Base-by-base conservation (phyloP, 92 coral and sea anemone species). In the Anthopleura xanthogrammica region DNA sequence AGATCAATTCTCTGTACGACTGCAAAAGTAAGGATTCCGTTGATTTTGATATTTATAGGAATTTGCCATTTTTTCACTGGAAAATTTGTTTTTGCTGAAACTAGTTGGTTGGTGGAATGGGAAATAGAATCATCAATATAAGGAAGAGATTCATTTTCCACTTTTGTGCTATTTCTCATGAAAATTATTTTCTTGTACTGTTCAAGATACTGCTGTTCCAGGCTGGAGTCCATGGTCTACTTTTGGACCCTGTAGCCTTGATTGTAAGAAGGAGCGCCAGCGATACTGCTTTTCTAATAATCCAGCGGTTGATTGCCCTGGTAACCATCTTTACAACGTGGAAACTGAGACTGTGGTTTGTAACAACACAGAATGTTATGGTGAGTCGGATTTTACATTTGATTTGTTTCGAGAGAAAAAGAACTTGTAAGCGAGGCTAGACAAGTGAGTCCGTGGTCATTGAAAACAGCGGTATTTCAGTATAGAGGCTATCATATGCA, bases 191-290 rank as follows among this genome's bases (percentile, higher is more conserved):
- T 75, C 36, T 14, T 19, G 74, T 22, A 41, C 76, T 40, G 81
- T 60, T 42, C 5, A 46, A 62, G 68, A 60, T 46, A 75, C 56
- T 14, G 58, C 17, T 66, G 41, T 19, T 39, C 74, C 86, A 8
- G 97, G 98, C 13, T 95, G 98, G 98, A 93, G 97, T 74, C 60
- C 89, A 2, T 95, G 97, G 98, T 90, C 97, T 13, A 80, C 48
- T 16, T 95, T 60, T 80, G 95, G 95, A n/a, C 97, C 98, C 24
- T 95, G 98, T 65, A 84, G 82, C 57, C 80, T 83, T 14, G 58
- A 85, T 42, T 95, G 98, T 29, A 72, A 77, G 19, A 95, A 95
- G 72, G 50, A 76, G 71, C 94, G 98, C 76, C 95, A 95, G 89
- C 77, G 97, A 62, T 95, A 89, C 86, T 95, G 98, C 80, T 75